These are phyloP conservation scores for Oreohelix idahoensis DNA, from an alignment of 1,140 invertebrate species.

Conservation along the genomic window DNA sequence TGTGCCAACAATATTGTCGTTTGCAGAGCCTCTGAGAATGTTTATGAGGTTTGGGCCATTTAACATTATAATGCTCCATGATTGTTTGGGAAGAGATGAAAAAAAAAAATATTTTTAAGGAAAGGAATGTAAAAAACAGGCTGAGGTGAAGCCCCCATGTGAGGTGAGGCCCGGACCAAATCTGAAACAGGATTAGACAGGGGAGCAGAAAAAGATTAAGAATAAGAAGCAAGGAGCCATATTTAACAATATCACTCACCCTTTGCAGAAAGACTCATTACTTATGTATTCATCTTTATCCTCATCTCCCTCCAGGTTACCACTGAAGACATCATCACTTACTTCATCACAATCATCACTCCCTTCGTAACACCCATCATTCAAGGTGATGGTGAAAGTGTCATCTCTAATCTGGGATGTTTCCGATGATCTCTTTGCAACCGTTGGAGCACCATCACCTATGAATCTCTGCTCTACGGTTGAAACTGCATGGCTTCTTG, in stretches of 20 bases:
- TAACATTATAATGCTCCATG: too few relatives aligned
- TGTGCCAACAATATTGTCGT: too few relatives aligned
- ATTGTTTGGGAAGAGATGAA: too few relatives aligned
- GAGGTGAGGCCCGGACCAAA: too few relatives aligned
- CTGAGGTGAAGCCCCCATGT: too few relatives aligned
- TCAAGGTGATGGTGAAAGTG: not conserved
- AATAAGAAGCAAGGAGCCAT: too few relatives aligned
- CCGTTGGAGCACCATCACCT: constrained; percentile 60
- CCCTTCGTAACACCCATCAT: not conserved
- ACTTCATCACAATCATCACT: constrained; percentile 36
- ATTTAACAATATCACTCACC: constrained; percentile 50
- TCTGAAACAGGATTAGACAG: too few relatives aligned
- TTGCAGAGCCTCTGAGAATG: too few relatives aligned
- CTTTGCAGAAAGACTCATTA: constrained; percentile 46
- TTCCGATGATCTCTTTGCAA: not conserved
- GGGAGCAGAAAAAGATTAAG: too few relatives aligned
- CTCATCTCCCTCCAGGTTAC: constrained; percentile 30
- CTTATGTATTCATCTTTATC: constrained; percentile 52
- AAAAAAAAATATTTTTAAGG: too few relatives aligned
- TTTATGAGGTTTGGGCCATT: too few relatives aligned
- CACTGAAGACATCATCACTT: constrained; percentile 41
- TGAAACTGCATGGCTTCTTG: not conserved
- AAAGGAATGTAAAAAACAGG: too few relatives aligned
- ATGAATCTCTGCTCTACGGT: constrained; percentile 42
- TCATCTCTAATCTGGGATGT: not conserved